Conservation (phyloP, 2,797 vertebrate genomes). For the Oophaga sylvatica region DNA sequence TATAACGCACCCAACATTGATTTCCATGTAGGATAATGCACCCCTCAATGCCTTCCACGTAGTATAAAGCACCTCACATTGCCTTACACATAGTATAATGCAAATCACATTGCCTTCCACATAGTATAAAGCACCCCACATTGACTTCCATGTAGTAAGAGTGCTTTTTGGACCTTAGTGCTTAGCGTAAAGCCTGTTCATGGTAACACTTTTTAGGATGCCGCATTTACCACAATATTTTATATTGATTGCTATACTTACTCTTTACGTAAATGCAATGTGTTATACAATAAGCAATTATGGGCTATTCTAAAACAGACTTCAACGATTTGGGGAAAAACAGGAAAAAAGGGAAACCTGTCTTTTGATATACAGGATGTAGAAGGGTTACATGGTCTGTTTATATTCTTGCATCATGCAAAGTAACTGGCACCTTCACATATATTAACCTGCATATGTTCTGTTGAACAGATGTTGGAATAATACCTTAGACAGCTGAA, state of each 20-base stretch:
- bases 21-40: no score
- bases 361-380: neutral
- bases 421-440: conserved; percentile 36
- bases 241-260: neutral
- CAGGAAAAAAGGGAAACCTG: neutral
- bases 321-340: neutral
- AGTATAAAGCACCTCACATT: no score
- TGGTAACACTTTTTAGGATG: no score
- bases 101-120: no score
- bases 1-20: no score
- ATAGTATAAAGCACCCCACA: no score
- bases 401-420: neutral
- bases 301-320: neutral
- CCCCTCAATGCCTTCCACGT: no score
- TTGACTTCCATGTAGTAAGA: no score
- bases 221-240: no score
- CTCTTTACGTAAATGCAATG: neutral
- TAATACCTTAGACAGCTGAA: conserved; percentile 47
- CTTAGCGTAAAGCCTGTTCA: no score
- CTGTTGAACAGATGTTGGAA: conserved; percentile 50
- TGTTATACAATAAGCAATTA: neutral
- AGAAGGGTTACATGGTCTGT: neutral
- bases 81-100: no score
- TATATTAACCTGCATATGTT: conserved; percentile 42
- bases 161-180: no score